phyloP scores from a whole-genome alignment of 2,113 vertebrate species.

The Silurus asotus region DNA sequence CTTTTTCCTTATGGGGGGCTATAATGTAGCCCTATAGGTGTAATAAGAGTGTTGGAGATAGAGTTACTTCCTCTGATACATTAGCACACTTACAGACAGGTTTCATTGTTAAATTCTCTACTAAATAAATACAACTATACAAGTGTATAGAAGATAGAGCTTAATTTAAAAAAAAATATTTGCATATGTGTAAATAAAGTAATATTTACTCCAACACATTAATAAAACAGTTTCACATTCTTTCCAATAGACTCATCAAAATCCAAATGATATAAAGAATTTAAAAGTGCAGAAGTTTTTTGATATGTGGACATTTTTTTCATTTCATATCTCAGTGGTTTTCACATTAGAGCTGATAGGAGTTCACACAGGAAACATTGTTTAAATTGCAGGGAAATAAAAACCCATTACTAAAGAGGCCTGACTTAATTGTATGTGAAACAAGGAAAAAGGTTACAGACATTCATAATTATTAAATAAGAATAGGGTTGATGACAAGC shows the following conservation, averaged over 20 bases:
- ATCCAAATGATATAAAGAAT: not conserved
- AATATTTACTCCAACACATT: too few species aligned
- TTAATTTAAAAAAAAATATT: too few species aligned
- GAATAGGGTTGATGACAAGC: constrained; percentile 3
- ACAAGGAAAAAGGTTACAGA: not conserved
- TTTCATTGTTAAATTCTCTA: not conserved
- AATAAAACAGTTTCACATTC: not conserved
- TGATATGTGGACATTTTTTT: too few species aligned
- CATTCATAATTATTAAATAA: not conserved
- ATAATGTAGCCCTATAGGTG: constrained; percentile 10
- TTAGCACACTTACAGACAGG: constrained; percentile 18
- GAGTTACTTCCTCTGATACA: constrained; percentile 30
- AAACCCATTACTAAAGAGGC: not conserved
- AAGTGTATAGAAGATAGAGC: not conserved
- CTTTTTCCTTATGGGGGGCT: constrained; percentile 28
- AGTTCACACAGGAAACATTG: not conserved
- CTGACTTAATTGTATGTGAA: not conserved
- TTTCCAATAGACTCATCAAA: not conserved
- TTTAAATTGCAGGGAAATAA: not conserved
- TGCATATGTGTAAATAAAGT: too few species aligned
- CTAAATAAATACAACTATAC: not conserved
- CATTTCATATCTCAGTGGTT: too few species aligned
- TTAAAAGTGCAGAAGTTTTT: not conserved
- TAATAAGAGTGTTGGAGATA: constrained; percentile 29
- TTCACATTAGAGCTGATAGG: too few species aligned